These are phyloP conservation scores for Sinohyriopsis cumingii DNA, from an alignment of 2,888 invertebrate genomes.

Conservation along the genomic window DNA sequence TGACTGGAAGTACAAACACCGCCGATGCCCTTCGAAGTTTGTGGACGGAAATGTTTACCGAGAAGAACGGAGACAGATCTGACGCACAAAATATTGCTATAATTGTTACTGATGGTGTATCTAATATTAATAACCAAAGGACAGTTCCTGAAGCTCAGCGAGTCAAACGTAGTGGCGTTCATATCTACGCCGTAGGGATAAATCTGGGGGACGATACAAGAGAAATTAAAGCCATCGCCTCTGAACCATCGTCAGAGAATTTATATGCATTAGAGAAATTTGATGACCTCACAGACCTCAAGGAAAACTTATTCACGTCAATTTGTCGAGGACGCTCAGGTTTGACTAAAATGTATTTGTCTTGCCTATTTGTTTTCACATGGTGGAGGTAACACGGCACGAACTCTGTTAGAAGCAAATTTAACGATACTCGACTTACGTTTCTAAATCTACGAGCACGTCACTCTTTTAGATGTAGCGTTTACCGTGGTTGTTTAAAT, in stretches of 20 bases:
- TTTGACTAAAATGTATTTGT: too few species aligned
- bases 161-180: conserved; percentile 35
- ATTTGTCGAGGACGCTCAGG: conserved; percentile 7
- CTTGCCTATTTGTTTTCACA: too few species aligned
- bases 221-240: conserved; percentile 52
- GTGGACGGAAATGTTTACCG: conserved; percentile 44
- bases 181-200: conserved; percentile 58
- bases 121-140: conserved; percentile 46
- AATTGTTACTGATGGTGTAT: conserved; percentile 55
- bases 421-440: too few species aligned
- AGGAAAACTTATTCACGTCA: conserved; percentile 18
- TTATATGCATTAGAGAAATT: conserved; percentile 42
- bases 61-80: conserved; percentile 45
- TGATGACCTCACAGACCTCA: conserved; percentile 28
- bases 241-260: conserved; percentile 37
- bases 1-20: conserved; percentile 52
- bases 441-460: too few species aligned
- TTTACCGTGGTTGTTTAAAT: too few species aligned
- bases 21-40: conserved; percentile 46
- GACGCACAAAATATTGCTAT: conserved; percentile 46
- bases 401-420: too few species aligned
- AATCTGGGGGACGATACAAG: conserved; percentile 37
- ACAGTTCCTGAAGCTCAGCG: conserved; percentile 32
- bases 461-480: too few species aligned
- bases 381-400: too few species aligned